phyloP scores from a whole-genome alignment of 2,797 vertebrate genomes.

The Cetoscarus ocellatus region DNA sequence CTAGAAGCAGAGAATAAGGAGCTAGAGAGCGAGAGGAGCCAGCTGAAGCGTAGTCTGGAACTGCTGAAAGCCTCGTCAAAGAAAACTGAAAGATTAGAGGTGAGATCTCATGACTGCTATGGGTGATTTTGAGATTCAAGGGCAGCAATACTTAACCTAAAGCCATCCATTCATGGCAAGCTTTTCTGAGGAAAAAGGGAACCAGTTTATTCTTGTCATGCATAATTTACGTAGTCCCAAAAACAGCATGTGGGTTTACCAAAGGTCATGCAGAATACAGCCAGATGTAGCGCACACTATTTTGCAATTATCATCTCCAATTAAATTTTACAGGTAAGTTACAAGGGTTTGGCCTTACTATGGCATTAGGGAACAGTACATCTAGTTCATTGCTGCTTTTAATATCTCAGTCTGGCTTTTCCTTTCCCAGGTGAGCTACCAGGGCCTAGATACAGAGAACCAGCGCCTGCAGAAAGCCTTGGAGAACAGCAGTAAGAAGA shows the following conservation, averaged over 20 bases:
- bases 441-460: slow-evolving; percentile 97
- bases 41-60: slow-evolving; percentile 92
- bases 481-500: slow-evolving; percentile 97
- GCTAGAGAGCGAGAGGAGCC: slow-evolving; percentile 93
- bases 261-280: background rate
- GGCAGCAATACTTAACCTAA: background rate
- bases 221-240: background rate
- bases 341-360: slow-evolving; percentile 67
- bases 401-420: slow-evolving; percentile 53
- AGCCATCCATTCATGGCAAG: background rate
- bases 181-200: background rate
- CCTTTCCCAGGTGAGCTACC: slow-evolving; percentile 88
- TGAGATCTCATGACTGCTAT: slow-evolving; percentile 16
- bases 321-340: slow-evolving; percentile 13
- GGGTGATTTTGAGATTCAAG: background rate
- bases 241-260: background rate
- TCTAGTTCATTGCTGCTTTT: slow-evolving; percentile 61
- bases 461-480: slow-evolving; percentile 96
- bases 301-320: slow-evolving; percentile 13
- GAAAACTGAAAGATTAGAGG: slow-evolving; percentile 96
- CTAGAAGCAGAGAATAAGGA: slow-evolving; percentile 95
- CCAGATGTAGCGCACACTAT: background rate
- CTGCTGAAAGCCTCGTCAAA: slow-evolving; percentile 95
- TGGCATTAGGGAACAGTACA: slow-evolving; percentile 42
- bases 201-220: background rate